Evolutionary conservation across 2,113 vertebrate genomes (phyloP), one percentile per base, ranked within the genome.

Genomic region (Baryphthengus martii): DNA sequence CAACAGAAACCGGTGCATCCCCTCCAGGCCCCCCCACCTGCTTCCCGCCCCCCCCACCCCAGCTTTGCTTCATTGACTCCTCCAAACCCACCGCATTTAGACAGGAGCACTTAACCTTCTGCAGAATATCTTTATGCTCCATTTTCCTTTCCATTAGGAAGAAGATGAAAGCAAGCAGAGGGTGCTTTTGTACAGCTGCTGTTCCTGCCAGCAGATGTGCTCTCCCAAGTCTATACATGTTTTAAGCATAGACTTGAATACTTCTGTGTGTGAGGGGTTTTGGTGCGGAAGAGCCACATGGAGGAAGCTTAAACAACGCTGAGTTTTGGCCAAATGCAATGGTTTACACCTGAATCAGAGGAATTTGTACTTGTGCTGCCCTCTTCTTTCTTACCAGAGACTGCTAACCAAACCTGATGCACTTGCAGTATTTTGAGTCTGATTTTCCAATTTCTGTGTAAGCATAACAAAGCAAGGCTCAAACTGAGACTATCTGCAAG

Each of bases 41-140:
- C 66, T 47, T 16, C 42, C 65, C 59, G 3, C 56, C 44, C 33
- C 49, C 63, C 39, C 28, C 14, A 13, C 39, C 39, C 35, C n/a
- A 10, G 71, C 80, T 89, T 80, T 29, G 58, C 95, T 95, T 97
- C 96, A 42, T 13, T 94, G 94, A 94, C 85, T 95, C 91, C 73
- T 90, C 86, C 70, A 68, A 65, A 58, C 77, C 92, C 88, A 84
- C 90, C 20, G 1, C 95, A 84, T 93, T 95, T 89, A 91, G 88
- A 91, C 23, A 31, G 71, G 82, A 97, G 95, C 97, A 98, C 97
- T 98, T 98, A 98, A 98, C 97, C 97, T 98, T 97, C 97, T 87
- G 23, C 17, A 11, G 95, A 95, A 92, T 96, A 85, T 95, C 97
- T 97, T 97, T 96, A 97, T 96, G 97, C 97, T 98, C 97, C 97